These are phyloP conservation scores for Pogonocherus hispidulus DNA, from an alignment of 2,888 invertebrate species.

Conservation along the genomic window DNA sequence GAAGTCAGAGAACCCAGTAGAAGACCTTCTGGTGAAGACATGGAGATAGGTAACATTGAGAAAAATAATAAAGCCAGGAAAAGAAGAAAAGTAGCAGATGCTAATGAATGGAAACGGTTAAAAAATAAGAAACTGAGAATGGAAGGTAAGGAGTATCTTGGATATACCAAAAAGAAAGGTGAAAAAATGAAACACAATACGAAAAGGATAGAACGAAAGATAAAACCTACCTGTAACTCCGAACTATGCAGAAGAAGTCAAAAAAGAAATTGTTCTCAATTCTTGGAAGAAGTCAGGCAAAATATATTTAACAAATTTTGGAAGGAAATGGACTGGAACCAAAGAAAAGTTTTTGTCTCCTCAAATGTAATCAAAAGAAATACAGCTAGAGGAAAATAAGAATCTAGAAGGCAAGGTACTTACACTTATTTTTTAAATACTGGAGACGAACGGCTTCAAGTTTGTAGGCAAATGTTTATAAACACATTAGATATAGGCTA, in stretches of 20 bases:
- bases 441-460: constrained; percentile 17
- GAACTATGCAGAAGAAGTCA: constrained; percentile 13
- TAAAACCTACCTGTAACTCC: constrained; percentile 19
- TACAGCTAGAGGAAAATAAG: constrained; percentile 9
- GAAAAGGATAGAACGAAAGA: constrained; percentile 10
- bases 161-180: constrained; percentile 8
- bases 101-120: constrained; percentile 9
- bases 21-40: no score
- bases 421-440: constrained; percentile 23
- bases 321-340: constrained; percentile 11
- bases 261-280: constrained; percentile 12
- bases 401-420: constrained; percentile 17
- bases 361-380: constrained; percentile 18
- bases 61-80: no score
- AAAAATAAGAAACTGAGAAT: constrained; percentile 22
- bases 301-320: constrained; percentile 19
- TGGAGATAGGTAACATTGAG: no score
- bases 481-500: constrained; percentile 10
- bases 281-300: constrained; percentile 1
- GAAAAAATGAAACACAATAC: constrained; percentile 15
- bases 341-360: constrained; percentile 12
- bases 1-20: no score
- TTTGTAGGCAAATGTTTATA: constrained; percentile 16
- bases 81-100: constrained; percentile 19
- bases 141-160: constrained; percentile 13